Conservation (phyloP, 2,888 invertebrate species). For the Amblyjoppa fuscipennis region DNA sequence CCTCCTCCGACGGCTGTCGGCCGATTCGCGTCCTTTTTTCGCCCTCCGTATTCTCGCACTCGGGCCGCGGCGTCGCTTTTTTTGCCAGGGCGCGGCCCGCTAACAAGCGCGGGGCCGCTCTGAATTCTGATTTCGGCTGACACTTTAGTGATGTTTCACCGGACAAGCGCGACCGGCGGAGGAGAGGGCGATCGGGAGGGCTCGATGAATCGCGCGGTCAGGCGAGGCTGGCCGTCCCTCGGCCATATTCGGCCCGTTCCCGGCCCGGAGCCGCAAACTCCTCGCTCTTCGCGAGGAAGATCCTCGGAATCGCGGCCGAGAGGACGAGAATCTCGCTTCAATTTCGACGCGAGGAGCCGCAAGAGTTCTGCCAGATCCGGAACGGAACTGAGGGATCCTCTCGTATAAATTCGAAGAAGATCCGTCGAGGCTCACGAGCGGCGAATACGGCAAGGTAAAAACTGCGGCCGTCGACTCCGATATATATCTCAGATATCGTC, state of each 20-base stretch:
- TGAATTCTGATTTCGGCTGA: conserved; percentile 85
- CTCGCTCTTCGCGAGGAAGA: no score
- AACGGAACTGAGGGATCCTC: not conserved
- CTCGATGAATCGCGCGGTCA: conserved; percentile 23
- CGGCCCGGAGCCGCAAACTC: not conserved
- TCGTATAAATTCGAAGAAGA: conserved; percentile 5
- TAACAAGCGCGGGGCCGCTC: conserved; percentile 83
- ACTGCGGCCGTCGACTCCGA: not conserved
- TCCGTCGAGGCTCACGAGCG: not conserved
- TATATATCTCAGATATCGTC: conserved; percentile 19
- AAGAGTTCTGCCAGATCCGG: not conserved
- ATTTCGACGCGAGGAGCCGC: not conserved
- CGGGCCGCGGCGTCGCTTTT: conserved; percentile 71
- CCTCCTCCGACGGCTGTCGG: conserved; percentile 1
- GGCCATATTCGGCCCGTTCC: conserved; percentile 60
- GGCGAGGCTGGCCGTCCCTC: conserved; percentile 4
- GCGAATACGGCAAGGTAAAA: not conserved
- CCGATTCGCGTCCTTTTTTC: conserved; percentile 52
- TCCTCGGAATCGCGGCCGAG: no score
- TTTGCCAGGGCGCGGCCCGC: conserved; percentile 80
- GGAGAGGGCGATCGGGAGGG: conserved; percentile 26
- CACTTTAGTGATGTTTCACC: conserved; percentile 84
- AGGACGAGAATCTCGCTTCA: not conserved
- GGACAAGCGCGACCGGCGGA: not conserved
- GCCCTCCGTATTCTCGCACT: conserved; percentile 60